Conservation (phyloP, 2,888 invertebrate species). For the Lasius platythorax region DNA sequence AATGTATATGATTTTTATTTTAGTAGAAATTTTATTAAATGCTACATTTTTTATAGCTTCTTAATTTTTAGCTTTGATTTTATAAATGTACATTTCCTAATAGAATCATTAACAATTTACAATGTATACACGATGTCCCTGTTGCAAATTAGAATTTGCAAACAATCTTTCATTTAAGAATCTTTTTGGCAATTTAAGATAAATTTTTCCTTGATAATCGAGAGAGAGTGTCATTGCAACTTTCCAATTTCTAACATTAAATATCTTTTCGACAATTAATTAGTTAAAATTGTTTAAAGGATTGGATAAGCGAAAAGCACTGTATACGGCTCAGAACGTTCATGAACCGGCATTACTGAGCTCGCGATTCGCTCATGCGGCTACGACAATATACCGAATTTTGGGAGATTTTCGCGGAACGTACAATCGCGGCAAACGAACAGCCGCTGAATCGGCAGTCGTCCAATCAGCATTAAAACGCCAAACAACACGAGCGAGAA, state of each 20-base stretch:
- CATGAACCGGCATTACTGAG: conserved; percentile 47
- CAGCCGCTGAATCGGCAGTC: conserved; percentile 84
- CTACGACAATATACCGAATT: conserved; percentile 61
- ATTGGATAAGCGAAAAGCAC: neutral
- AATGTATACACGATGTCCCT: neutral
- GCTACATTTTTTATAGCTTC: neutral
- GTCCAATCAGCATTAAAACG: conserved; percentile 85
- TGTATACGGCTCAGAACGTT: neutral
- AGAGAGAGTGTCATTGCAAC: neutral
- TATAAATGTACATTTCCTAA: neutral
- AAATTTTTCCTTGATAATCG: neutral
- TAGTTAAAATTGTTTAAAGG: neutral
- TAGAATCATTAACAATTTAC: neutral
- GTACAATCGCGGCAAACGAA: conserved; percentile 82
- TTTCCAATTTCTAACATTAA: conserved; percentile 19
- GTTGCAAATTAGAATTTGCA: neutral
- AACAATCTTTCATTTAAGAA: neutral
- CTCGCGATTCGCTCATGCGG: conserved; percentile 41
- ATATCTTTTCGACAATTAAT: neutral
- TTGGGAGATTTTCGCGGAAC: conserved; percentile 66
- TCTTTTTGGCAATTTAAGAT: neutral
- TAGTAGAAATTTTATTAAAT: neutral
- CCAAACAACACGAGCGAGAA: conserved; percentile 80
- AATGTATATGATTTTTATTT: neutral
- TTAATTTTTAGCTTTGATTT: conserved; percentile 6